phyloP scores from a whole-genome alignment of 2,113 vertebrate species.

The Ictalurus punctatus region DNA sequence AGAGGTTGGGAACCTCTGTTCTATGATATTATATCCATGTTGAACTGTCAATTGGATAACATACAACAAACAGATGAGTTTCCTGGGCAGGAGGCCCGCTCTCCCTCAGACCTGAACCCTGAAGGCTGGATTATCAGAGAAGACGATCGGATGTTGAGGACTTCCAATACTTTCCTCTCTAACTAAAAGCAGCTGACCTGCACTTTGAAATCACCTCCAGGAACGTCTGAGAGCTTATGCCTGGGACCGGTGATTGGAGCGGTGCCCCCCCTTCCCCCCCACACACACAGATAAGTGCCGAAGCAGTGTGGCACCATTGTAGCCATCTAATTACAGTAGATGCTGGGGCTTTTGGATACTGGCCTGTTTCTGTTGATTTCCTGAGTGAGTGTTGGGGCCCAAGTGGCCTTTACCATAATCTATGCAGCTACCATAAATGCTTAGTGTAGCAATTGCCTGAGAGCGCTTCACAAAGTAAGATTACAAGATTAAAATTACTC shows the following conservation, averaged over 20 bases:
- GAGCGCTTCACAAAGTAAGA: constrained; percentile 26
- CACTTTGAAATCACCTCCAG: constrained; percentile 30
- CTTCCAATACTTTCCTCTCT: constrained; percentile 31
- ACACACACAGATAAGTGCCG: constrained; percentile 31
- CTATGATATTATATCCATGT: neutral
- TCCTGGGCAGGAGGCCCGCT: neutral
- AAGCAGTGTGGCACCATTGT: constrained; percentile 8
- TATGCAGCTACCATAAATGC: neutral
- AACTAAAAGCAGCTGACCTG: constrained; percentile 51
- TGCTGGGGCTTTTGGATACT: neutral
- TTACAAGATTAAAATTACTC: no score
- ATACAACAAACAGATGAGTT: neutral
- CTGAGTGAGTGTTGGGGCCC: neutral
- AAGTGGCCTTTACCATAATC: constrained; percentile 34
- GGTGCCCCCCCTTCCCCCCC: neutral
- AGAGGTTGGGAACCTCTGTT: neutral
- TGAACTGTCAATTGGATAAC: neutral
- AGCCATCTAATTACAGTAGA: constrained; percentile 2
- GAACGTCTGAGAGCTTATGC: constrained; percentile 25
- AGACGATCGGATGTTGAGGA: constrained; percentile 40
- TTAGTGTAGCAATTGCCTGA: constrained; percentile 15
- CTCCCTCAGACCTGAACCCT: constrained; percentile 13
- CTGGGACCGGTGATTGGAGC: constrained; percentile 22
- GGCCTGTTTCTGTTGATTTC: constrained; percentile 30
- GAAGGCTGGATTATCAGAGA: constrained; percentile 35